Percentiles rank a stretch among this genome's conserved stretches.
These are phyloP conservation scores for Synergus itoensis DNA, from an alignment of 2,888 invertebrate genomes.

Conservation along the genomic window DNA sequence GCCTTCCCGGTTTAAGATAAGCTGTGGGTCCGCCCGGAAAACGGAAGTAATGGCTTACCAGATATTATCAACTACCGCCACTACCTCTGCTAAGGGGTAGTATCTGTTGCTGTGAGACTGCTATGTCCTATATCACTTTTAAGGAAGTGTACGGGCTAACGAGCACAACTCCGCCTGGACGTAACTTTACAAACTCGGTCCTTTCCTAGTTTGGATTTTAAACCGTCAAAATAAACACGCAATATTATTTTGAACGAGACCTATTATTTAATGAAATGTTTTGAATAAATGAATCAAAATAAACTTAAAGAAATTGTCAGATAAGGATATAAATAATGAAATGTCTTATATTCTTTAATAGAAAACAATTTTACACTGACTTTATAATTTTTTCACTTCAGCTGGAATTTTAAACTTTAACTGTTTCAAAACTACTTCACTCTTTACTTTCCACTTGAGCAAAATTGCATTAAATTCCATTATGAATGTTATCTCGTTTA, in stretches of 20 bases:
- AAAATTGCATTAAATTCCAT: conserved; percentile 53
- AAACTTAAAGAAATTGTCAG: no score
- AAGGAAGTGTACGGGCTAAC: conserved; percentile 50
- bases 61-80: conserved; percentile 71
- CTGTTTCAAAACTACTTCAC: not conserved
- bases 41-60: conserved; percentile 74
- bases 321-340: no score
- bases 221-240: not conserved
- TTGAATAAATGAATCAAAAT: no score
- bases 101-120: conserved; percentile 53
- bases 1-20: conserved; percentile 68
- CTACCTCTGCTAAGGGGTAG: not conserved
- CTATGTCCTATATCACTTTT: conserved; percentile 64
- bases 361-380: no score
- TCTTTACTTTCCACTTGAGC: conserved; percentile 55
- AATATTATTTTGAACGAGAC: not conserved
- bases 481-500: conserved; percentile 19
- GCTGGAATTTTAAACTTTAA: not conserved
- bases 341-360: no score
- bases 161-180: not conserved
- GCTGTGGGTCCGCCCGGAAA: conserved; percentile 68
- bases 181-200: conserved; percentile 3
- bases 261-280: no score
- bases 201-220: not conserved
- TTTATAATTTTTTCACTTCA: no score